phyloP scores from a whole-genome alignment of 1,140 invertebrate genomes.

The Bacillus rossius region DNA sequence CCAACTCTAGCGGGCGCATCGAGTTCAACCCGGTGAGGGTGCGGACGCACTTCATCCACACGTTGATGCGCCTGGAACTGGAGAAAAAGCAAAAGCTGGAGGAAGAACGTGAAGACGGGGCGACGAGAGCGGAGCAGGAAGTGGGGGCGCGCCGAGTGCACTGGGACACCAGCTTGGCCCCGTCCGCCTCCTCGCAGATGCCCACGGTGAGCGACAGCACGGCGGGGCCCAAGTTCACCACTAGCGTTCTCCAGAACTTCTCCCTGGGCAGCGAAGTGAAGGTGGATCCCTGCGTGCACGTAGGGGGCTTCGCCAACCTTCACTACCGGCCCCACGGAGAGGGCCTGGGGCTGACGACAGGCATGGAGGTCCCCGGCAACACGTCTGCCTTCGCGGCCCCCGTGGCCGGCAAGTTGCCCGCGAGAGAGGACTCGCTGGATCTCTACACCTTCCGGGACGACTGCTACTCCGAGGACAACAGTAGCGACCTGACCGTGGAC shows the following conservation, averaged over 20 bases:
- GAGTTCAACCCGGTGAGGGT: constrained; percentile 96
- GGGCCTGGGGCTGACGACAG: constrained; percentile 6
- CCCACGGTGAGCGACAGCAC: constrained; percentile 7
- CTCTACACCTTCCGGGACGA: constrained; percentile 60
- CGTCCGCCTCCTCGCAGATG: not conserved
- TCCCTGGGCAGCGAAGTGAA: constrained; percentile 49
- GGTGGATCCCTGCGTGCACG: constrained; percentile 54
- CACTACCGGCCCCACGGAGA: constrained; percentile 47
- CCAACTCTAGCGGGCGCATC: constrained; percentile 85
- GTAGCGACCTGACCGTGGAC: constrained; percentile 30
- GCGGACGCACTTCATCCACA: constrained; percentile 96
- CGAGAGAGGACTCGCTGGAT: constrained; percentile 55
- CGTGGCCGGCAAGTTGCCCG: constrained; percentile 42
- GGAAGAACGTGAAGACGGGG: constrained; percentile 26
- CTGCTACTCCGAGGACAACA: constrained; percentile 56
- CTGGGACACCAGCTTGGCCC: constrained; percentile 5
- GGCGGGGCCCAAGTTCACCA: constrained; percentile 33
- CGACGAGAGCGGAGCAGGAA: constrained; percentile 8
- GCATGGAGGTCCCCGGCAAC: not conserved
- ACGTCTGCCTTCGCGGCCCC: not conserved
- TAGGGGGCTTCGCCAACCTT: constrained; percentile 58
- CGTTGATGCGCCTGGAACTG: constrained; percentile 88
- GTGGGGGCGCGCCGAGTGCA: not conserved
- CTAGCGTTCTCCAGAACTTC: constrained; percentile 47
- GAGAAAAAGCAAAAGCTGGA: constrained; percentile 66